A percentile compares a stretch with the other conserved stretches of the same genome.
phyloP scores from a whole-genome alignment of 2,113 vertebrate genomes.

The Psittacula cyanocephala region DNA sequence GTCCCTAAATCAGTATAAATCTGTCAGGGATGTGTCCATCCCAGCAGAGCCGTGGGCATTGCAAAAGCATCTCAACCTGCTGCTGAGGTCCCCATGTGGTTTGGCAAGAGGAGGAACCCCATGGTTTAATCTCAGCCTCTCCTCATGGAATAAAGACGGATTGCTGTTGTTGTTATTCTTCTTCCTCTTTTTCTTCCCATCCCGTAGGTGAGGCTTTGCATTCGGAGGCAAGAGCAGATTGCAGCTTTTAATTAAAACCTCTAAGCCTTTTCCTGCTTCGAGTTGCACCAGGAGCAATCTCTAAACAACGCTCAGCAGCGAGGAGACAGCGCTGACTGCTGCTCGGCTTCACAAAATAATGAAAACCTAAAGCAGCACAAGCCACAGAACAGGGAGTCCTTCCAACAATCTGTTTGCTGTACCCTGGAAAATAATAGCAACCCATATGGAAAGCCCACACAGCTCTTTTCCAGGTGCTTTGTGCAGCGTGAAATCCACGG shows the following conservation, averaged over 20 bases:
- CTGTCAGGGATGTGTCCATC: not conserved
- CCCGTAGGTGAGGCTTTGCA: not conserved
- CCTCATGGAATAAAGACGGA: not conserved
- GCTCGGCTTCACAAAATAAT: not conserved
- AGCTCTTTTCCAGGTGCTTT: constrained; percentile 54
- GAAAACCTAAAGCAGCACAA: not conserved
- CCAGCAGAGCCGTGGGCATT: not conserved
- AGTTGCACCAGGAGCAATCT: not conserved
- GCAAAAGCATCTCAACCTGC: not conserved
- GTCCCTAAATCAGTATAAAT: not conserved
- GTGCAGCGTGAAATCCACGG: not conserved
- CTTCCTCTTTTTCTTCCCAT: not conserved
- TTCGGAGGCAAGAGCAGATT: not conserved
- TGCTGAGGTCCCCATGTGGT: not conserved
- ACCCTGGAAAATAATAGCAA: constrained; percentile 49
- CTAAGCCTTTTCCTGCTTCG: not conserved
- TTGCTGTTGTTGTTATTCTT: not conserved
- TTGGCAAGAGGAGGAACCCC: not conserved
- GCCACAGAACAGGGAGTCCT: constrained; percentile 50
- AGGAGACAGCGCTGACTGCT: constrained; percentile 27
- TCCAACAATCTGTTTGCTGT: constrained; percentile 62
- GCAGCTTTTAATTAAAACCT: constrained; percentile 3
- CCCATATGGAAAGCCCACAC: constrained; percentile 54
- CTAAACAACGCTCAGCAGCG: not conserved
- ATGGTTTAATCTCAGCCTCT: not conserved